Evolutionary conservation across 2,797 vertebrate genomes (phyloP).

Genomic region (Labeo calbasu): DNA sequence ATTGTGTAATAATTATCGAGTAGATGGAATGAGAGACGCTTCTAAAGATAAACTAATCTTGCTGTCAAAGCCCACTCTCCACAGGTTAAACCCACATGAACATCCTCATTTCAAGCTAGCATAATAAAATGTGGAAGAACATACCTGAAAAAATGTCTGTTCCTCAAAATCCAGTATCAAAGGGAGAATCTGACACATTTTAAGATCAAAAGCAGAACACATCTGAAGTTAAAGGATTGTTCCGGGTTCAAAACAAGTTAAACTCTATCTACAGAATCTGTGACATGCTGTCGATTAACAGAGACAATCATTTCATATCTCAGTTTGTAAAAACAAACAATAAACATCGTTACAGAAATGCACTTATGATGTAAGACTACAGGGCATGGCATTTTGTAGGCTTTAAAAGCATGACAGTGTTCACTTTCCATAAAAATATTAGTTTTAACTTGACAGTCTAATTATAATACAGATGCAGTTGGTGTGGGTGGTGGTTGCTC

Average conservation of each 20-base stretch:
- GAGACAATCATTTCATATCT: neutral
- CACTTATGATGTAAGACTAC: neutral
- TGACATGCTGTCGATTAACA: neutral
- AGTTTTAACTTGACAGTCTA: neutral
- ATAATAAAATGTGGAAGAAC: neutral
- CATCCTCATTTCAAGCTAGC: neutral
- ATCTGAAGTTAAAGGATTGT: conserved; percentile 27
- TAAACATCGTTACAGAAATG: neutral
- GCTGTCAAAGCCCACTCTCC: neutral
- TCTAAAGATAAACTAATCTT: conserved; percentile 14
- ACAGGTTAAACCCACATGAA: neutral
- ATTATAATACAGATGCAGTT: neutral
- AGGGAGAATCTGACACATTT: conserved; percentile 3
- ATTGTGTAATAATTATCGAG: conserved; percentile 13
- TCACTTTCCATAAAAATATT: neutral
- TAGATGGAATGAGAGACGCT: neutral
- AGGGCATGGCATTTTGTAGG: neutral
- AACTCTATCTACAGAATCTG: conserved; percentile 14
- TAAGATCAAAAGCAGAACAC: conserved; percentile 9
- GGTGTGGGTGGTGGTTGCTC: neutral
- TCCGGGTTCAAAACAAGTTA: neutral
- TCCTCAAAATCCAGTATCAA: conserved; percentile 7
- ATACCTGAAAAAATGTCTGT: neutral
- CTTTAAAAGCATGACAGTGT: neutral
- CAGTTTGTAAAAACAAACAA: neutral